phyloP scores from a whole-genome alignment of 2,797 vertebrate species.

The Pristis pectinata region DNA sequence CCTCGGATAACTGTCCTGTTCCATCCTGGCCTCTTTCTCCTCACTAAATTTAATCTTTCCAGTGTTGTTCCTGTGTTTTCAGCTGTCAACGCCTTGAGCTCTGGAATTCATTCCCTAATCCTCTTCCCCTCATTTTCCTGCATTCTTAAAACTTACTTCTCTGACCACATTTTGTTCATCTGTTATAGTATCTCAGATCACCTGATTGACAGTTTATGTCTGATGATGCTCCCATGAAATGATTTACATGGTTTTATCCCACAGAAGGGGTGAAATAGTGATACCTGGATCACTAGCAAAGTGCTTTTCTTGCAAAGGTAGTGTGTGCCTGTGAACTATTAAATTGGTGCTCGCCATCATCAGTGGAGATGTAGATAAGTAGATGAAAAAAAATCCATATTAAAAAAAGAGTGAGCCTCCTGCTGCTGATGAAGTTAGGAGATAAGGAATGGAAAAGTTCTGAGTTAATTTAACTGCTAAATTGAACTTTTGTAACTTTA shows the following conservation, averaged over 20 bases:
- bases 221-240: too few species aligned
- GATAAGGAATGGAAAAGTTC: slow-evolving; percentile 3
- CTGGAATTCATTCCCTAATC: too few species aligned
- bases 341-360: neutral
- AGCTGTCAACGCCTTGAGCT: too few species aligned
- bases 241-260: neutral
- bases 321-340: neutral
- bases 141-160: too few species aligned
- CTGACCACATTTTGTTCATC: too few species aligned
- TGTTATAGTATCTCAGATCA: too few species aligned
- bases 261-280: neutral
- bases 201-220: too few species aligned
- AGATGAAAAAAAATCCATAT: neutral
- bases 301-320: neutral
- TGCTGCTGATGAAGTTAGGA: neutral
- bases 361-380: neutral
- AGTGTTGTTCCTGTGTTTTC: too few species aligned
- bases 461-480: neutral
- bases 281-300: neutral
- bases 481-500: neutral
- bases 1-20: too few species aligned
- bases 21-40: too few species aligned
- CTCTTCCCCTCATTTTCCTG: too few species aligned
- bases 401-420: neutral
- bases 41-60: too few species aligned